Conservation (phyloP, 2,113 vertebrate genomes). For the Oreochromis spilurus region DNA sequence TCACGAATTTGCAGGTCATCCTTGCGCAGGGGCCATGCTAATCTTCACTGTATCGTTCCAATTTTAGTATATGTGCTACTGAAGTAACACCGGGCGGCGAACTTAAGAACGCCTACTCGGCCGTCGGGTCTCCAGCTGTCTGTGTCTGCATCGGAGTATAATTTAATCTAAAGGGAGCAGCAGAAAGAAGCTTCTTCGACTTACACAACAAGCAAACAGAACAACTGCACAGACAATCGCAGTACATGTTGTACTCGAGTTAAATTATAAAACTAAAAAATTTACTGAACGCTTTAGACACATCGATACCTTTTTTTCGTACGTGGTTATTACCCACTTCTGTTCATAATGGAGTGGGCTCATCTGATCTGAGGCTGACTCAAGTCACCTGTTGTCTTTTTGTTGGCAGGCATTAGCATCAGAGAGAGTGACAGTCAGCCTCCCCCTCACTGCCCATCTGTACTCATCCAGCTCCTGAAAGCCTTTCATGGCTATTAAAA, state of each 20-base stretch:
- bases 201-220: background rate
- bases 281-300: background rate
- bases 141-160: background rate
- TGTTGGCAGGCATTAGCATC: constrained; percentile 44
- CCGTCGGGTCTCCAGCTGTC: background rate
- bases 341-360: constrained; percentile 16
- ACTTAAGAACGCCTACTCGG: background rate
- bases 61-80: no score
- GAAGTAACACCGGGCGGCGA: background rate
- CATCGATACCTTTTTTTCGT: background rate
- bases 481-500: constrained; percentile 12
- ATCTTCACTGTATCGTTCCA: no score
- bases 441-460: background rate
- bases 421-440: constrained; percentile 35
- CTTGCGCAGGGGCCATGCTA: no score
- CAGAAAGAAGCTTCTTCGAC: background rate
- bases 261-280: background rate
- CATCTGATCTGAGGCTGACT: constrained; percentile 18
- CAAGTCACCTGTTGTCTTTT: constrained; percentile 29
- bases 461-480: background rate
- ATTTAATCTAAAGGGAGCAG: background rate
- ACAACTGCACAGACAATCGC: background rate
- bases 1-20: no score
- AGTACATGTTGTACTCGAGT: background rate
- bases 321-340: background rate